Base-by-base conservation (phyloP, 2,113 vertebrate genomes). In the Colaptes auratus region DNA sequence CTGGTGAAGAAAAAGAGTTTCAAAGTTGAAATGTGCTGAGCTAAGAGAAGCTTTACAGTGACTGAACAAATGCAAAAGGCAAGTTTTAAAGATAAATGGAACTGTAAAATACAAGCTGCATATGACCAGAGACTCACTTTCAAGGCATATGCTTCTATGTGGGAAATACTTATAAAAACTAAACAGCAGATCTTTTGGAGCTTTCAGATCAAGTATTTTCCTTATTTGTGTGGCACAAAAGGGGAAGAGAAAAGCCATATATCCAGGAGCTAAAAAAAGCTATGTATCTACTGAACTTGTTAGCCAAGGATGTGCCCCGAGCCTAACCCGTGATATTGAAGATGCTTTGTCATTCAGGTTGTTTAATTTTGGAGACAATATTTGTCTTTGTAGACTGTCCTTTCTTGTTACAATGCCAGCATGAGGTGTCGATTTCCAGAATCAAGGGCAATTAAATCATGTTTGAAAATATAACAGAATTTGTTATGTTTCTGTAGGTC, bases 401-500 rank as follows among this genome's bases (percentile, higher is more conserved):
- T 48, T 65, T 71, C 36, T 76, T 90, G 31, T 69, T 80, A 28
- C 9, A n/a, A 15, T 91, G 56, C 14, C 25, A 70, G 12, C 15
- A 13, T 78, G 39, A 60, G 42, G 42, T 6, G 27, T 67, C 17
- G 13, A 48, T 92, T 90, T 89, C 42, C 31, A 44, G 35, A 10
- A 27, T 86, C 6, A 39, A 73, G 28, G 17, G 66, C 17, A 93
- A 48, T 30, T n/a, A 94, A 85, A 53, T 56, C 8, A 39, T 61
- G 42, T 77, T 21, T 0, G 4, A 42, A 92, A 87, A 42, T n/a
- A 7, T 6, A 73, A 55, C 15, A 70, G 33, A 85, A 70, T 36
- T 61, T 5, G 19, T 50, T 58, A 3, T 82, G 10, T 98, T 96
- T 97, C 17, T 94, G 58, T 96, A 98, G 98, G 91, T 98, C 73